These are phyloP conservation scores for Amphiura filiformis DNA, from an alignment of 35 echinoderm and acorn worm species.

Conservation along the genomic window DNA sequence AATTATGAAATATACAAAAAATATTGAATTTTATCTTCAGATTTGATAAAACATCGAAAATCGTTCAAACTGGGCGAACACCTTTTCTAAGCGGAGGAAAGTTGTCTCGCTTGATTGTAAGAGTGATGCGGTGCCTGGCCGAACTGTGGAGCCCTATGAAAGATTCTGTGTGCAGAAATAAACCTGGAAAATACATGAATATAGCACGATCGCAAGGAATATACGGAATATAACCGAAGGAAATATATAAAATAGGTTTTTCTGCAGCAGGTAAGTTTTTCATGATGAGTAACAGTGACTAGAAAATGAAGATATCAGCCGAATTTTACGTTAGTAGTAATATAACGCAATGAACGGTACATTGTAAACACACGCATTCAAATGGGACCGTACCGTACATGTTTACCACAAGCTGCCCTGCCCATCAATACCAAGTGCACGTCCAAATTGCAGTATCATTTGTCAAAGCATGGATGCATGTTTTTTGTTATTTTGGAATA, in stretches of 20 bases:
- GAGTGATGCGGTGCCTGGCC: background rate
- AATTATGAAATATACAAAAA: too few species aligned
- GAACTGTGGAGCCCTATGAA: background rate
- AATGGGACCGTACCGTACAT: background rate
- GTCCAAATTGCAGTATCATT: too few species aligned
- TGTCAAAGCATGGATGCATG: too few species aligned
- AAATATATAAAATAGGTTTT: constrained; percentile 1
- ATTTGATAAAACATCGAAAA: background rate
- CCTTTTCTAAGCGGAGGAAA: background rate
- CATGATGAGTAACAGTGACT: background rate
- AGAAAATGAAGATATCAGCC: background rate
- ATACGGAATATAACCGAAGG: background rate
- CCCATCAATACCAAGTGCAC: background rate
- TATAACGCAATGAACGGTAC: background rate
- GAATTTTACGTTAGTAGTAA: background rate
- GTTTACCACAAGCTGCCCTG: background rate
- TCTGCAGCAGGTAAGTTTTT: background rate
- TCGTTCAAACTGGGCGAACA: too few species aligned
- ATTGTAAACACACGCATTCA: background rate
- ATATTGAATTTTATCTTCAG: background rate
- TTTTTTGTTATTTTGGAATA: too few species aligned
- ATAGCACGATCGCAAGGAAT: constrained; percentile 4
- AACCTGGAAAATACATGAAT: constrained; percentile 4
- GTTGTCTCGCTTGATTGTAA: background rate
- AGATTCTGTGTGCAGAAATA: background rate